A percentile compares a stretch with the other conserved stretches of the same genome.
These are phyloP conservation scores for Nomada fabriciana DNA, from an alignment of 2,888 invertebrate species.

Conservation along the genomic window DNA sequence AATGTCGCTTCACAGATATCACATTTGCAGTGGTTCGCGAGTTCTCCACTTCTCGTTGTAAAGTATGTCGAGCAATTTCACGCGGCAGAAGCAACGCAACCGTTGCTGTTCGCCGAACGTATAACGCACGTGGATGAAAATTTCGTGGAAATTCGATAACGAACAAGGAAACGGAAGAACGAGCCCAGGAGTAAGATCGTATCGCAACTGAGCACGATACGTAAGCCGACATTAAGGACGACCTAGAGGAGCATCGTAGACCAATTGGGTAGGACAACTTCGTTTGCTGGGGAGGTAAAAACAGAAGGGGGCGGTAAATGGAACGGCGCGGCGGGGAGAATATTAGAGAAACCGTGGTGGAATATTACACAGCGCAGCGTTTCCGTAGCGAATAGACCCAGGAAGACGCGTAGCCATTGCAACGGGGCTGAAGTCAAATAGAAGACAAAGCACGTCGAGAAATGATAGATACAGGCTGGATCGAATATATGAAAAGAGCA, in stretches of 20 bases:
- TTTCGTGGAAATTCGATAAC: background rate
- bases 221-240: background rate
- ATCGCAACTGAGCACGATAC: slow-evolving; percentile 8
- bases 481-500: slow-evolving; percentile 30
- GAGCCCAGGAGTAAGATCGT: background rate
- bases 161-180: background rate
- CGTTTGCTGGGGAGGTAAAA: background rate
- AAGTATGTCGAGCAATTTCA: background rate
- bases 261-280: too few relatives aligned
- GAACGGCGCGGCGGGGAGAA: background rate
- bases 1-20: background rate
- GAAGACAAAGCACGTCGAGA: slow-evolving; percentile 55
- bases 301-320: background rate
- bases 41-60: background rate
- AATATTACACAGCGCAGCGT: background rate
- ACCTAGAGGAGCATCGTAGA: background rate
- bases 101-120: background rate
- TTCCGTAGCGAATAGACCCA: slow-evolving; percentile 10
- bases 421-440: slow-evolving; percentile 55
- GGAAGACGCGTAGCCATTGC: slow-evolving; percentile 7
- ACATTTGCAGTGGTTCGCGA: background rate
- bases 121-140: background rate
- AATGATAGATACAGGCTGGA: slow-evolving; percentile 53
- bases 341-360: background rate
- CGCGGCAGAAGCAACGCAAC: background rate